These are phyloP conservation scores for Cyclina sinensis DNA, from an alignment of 1,140 invertebrate species.

Conservation along the genomic window DNA sequence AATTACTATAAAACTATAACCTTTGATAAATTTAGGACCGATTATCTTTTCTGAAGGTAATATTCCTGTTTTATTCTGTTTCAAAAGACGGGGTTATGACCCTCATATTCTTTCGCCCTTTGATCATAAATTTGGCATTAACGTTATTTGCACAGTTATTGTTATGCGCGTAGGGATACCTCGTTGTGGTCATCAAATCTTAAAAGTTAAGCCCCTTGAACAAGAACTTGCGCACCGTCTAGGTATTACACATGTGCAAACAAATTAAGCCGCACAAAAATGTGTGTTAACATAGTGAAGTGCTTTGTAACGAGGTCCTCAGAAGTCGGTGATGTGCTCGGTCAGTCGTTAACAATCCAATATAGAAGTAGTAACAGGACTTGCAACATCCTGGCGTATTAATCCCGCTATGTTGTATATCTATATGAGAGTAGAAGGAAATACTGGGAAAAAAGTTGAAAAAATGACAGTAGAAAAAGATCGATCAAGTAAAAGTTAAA, in stretches of 20 bases:
- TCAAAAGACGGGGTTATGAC: slow-evolving; percentile 1
- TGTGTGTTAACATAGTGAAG: slow-evolving; percentile 39
- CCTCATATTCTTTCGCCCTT: slow-evolving; percentile 4
- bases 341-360: slow-evolving; percentile 23
- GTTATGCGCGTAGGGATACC: neutral
- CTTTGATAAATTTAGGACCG: neutral
- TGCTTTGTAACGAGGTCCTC: slow-evolving; percentile 1
- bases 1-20: neutral
- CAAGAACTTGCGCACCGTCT: neutral
- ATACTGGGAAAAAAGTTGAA: too few species aligned
- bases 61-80: slow-evolving; percentile 6
- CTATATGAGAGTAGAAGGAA: too few species aligned
- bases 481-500: too few species aligned
- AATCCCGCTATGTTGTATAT: too few species aligned
- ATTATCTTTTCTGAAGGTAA: slow-evolving; percentile 22
- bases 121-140: slow-evolving; percentile 33
- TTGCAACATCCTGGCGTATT: slow-evolving; percentile 8
- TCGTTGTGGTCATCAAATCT: neutral
- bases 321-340: slow-evolving; percentile 11
- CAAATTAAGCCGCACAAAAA: slow-evolving; percentile 51
- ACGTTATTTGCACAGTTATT: slow-evolving; percentile 18
- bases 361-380: neutral
- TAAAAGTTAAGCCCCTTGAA: slow-evolving; percentile 33
- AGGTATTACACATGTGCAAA: slow-evolving; percentile 41
- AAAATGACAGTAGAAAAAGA: too few species aligned